Evolutionary conservation across 53 echinoderm and acorn worm genomes (phyloP), one percentile per base, ranked within the genome.

Genomic region (Actinopyga echinites): DNA sequence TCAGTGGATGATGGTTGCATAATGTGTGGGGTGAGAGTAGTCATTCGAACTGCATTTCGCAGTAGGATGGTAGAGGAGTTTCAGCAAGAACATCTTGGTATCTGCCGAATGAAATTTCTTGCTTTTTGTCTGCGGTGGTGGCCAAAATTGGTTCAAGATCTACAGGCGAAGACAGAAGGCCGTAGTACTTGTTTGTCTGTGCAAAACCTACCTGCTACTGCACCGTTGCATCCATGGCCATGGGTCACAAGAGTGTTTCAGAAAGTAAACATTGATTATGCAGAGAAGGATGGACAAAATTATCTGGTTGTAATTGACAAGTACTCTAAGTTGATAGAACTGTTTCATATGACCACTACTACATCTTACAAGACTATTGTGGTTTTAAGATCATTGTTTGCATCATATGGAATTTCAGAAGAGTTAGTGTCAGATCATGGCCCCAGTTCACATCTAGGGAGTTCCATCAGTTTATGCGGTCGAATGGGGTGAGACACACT

Each of bases 71-170:
- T 90, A 21, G 52, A 83, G 38, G 64, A 69, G 67, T 31, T 90
- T 10, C 83, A 90, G 34, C 37, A 75, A 56, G 83, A 56, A 37
- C 86, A 86, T 59, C 90, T 65, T 25, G 90, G 86, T 7, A 83
- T 90, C 2, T 45, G 74, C 10, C 57, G 83, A 17, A 86, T 90
- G 77, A 90, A 90, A 38, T 64, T 73, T 24, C 68, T 90, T 1
- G 80, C 90, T 29, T 52, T 83, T 30, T 43, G 89, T 23, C 74
- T 84, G 2, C 40, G 68, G 0, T 87, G 87, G 87, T 87, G 87
- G 87, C 68, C 66, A 22, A 86, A 86, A 53, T 32, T 87, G 38
- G 84, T 82, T 33, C 26, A 65, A 61, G 74, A 83, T 24, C 68
- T 83, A 23, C 74, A 74, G 23, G n/a, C 11, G 19, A 56, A 83